Conservation (phyloP, 2,113 vertebrate genomes). For the Tympanuchus pallidicinctus region DNA sequence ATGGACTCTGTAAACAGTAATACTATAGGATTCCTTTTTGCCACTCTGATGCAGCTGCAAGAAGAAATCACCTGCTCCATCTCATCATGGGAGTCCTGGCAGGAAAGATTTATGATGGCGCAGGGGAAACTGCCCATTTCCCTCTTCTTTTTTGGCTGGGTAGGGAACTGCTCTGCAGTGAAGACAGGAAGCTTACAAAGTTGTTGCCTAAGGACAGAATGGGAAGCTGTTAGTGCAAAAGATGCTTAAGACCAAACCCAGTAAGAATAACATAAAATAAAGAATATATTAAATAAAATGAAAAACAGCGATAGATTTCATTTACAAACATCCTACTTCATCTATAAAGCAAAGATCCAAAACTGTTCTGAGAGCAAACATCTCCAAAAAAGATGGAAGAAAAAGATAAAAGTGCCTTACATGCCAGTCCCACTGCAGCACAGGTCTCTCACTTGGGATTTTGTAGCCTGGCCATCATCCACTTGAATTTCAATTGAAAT, state of each 20-base stretch:
- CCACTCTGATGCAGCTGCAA: neutral
- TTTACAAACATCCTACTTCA: neutral
- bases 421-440: neutral
- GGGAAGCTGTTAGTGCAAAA: neutral
- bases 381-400: neutral
- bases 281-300: neutral
- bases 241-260: neutral
- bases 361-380: neutral
- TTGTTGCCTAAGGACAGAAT: neutral
- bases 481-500: neutral
- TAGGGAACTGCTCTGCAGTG: neutral
- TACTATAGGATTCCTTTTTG: fast-evolving
- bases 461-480: fast-evolving
- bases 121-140: neutral
- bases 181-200: neutral
- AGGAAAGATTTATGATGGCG: neutral
- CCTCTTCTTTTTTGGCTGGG: neutral
- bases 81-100: neutral
- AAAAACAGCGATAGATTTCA: neutral
- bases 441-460: neutral
- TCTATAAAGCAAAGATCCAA: neutral
- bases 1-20: neutral
- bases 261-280: neutral
- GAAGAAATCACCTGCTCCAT: neutral
- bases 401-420: neutral